phyloP scores from a whole-genome alignment of 2,113 vertebrate species.

The Saguinus midas region DNA sequence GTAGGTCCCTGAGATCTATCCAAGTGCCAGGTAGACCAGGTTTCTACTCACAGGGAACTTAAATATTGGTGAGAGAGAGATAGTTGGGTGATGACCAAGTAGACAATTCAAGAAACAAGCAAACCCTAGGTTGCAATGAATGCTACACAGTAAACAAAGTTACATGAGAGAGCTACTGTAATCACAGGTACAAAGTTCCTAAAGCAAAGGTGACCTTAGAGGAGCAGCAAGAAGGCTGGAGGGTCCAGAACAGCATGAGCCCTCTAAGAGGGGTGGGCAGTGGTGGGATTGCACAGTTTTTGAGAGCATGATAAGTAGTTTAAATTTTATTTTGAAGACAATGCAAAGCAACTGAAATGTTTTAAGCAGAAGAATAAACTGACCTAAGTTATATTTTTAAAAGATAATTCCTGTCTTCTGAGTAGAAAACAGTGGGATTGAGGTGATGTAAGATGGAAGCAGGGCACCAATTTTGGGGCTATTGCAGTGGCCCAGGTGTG shows the following conservation, averaged over 20 bases:
- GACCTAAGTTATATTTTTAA: not conserved
- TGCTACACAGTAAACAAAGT: not conserved
- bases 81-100: not conserved
- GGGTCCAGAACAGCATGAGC: not conserved
- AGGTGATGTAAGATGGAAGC: not conserved
- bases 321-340: not conserved
- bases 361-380: not conserved
- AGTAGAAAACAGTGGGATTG: not conserved
- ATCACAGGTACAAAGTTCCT: not conserved
- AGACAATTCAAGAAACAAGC: not conserved
- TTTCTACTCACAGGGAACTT: not conserved
- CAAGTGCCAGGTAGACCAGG: not conserved
- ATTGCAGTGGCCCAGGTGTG: too few species aligned
- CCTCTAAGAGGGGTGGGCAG: not conserved
- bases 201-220: not conserved
- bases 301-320: not conserved
- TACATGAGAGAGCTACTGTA: not conserved
- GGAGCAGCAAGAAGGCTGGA: not conserved
- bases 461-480: too few species aligned
- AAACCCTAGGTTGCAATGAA: not conserved
- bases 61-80: not conserved
- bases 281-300: not conserved
- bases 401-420: not conserved
- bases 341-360: not conserved
- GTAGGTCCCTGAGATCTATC: not conserved